These are phyloP conservation scores for Gonatopus flavifemur DNA, from an alignment of 1,140 invertebrate genomes.

Conservation along the genomic window DNA sequence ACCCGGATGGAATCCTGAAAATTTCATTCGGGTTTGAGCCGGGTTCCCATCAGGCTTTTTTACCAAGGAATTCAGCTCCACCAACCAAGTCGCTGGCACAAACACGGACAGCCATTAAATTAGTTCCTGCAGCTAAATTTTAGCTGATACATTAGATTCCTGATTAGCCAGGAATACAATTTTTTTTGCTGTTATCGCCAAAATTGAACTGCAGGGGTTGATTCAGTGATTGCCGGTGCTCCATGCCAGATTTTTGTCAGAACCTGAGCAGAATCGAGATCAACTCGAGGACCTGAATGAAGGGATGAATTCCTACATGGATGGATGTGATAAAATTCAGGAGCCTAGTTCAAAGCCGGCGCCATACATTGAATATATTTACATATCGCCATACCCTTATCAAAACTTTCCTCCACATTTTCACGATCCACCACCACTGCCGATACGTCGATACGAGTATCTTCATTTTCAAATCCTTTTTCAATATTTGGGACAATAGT, in stretches of 20 bases:
- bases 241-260: not conserved
- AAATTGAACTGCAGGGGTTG: not conserved
- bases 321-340: not conserved
- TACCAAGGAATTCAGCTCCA: no score
- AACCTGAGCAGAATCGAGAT: no score
- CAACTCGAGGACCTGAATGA: not conserved
- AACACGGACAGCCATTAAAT: no score
- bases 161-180: no score
- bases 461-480: conserved; percentile 26
- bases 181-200: no score
- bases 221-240: not conserved
- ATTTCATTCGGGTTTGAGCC: no score
- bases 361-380: no score
- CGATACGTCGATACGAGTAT: conserved; percentile 35
- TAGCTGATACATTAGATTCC: no score
- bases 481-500: conserved; percentile 37
- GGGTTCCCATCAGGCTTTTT: no score
- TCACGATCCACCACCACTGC: conserved; percentile 39
- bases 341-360: not conserved
- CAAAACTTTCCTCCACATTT: conserved; percentile 36
- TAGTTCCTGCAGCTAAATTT: no score
- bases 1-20: no score
- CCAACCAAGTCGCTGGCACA: no score
- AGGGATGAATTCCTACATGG: not conserved
- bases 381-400: conserved; percentile 33